Percentiles rank a stretch among this genome's conserved stretches.
Evolutionary conservation across 92 coral and sea anemone species (phyloP).

Genomic region (Diadumene lineata): DNA sequence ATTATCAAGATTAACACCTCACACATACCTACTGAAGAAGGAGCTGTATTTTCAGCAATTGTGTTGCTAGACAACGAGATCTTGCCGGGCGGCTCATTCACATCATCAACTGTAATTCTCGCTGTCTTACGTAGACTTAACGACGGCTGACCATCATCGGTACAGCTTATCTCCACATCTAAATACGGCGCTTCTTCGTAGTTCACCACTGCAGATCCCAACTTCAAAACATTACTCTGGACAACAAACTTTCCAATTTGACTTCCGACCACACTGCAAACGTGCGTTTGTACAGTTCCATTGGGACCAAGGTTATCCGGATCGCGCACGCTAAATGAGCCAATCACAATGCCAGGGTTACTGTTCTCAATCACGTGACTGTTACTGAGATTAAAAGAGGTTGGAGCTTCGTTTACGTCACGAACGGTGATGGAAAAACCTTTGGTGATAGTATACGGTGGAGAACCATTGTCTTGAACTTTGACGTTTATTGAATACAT

Average conservation of each 20-base stretch:
- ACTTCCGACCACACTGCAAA: conserved; percentile 61
- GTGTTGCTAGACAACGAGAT: conserved; percentile 63
- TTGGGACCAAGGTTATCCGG: conserved; percentile 78
- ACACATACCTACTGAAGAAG: conserved; percentile 68
- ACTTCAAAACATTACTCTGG: conserved; percentile 37
- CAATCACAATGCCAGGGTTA: conserved; percentile 68
- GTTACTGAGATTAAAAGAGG: conserved; percentile 54
- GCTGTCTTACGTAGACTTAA: conserved; percentile 39
- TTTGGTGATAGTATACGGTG: conserved; percentile 39
- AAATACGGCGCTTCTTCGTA: conserved; percentile 59
- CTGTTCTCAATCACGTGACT: conserved; percentile 79
- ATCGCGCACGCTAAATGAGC: conserved; percentile 74
- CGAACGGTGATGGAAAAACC: conserved; percentile 50
- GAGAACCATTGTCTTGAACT: conserved; percentile 60
- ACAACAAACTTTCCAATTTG: conserved; percentile 64
- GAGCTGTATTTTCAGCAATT: conserved; percentile 68
- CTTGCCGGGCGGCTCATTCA: conserved; percentile 66
- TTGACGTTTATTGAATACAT: conserved; percentile 42
- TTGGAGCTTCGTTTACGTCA: conserved; percentile 89
- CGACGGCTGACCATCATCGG: conserved; percentile 67
- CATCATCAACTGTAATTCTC: conserved; percentile 47
- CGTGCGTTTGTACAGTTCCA: conserved; percentile 74
- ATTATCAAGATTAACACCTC: neutral
- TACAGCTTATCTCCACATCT: conserved; percentile 61
- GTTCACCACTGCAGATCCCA: conserved; percentile 61